Conservation (phyloP, 35 echinoderm and acorn worm genomes). For the Diadema setosum region DNA sequence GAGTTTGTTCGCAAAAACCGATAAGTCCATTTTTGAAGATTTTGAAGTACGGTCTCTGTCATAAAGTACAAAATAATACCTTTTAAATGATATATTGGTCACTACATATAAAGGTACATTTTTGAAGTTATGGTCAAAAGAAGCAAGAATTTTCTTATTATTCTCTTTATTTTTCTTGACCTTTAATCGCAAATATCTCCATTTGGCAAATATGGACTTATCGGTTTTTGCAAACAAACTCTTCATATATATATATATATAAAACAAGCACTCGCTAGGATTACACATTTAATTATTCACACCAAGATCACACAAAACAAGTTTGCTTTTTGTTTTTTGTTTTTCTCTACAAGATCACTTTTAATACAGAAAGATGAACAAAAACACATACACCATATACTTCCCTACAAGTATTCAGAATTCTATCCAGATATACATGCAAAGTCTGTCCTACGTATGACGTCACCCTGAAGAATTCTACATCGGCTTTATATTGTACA, state of each 20-base stretch:
- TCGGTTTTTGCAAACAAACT: neutral
- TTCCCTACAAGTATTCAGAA: neutral
- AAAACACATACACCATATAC: neutral
- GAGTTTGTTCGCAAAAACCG: no score
- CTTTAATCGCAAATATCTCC: neutral
- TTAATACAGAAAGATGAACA: neutral
- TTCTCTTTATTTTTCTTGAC: neutral
- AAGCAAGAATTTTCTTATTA: no score
- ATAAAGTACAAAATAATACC: no score
- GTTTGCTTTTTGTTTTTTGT: neutral
- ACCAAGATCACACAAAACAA: neutral
- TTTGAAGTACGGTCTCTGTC: no score
- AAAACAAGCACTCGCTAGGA: neutral
- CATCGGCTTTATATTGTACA: neutral
- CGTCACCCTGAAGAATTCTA: neutral
- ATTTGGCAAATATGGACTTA: neutral
- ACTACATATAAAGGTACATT: no score
- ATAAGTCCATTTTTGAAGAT: no score
- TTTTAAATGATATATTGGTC: no score
- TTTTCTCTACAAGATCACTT: slow-evolving; percentile 7
- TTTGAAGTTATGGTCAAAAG: no score
- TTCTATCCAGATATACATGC: neutral
- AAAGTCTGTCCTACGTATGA: neutral
- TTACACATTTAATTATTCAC: no score
- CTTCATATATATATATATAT: neutral